Base-by-base conservation (phyloP, 2,888 invertebrate species). In the Petrolisthes cinctipes region DNA sequence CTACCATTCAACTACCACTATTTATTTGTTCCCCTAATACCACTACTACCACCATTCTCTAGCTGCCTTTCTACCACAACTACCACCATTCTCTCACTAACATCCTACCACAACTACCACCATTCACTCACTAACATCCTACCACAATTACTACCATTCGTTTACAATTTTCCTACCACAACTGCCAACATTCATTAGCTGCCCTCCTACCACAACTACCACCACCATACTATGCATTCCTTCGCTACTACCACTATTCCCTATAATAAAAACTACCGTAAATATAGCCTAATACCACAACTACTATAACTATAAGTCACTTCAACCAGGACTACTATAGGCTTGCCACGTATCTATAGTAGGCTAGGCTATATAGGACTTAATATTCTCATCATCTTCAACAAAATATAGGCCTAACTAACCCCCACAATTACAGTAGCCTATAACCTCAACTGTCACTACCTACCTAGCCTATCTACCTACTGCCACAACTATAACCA, bases 61-160 rank as follows among this genome's bases (percentile, higher is more conserved):
- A 6, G 61, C 61, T 61, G 7, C 6, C 14, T 9, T 61, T 6
- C 7, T 61, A 61, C 61, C 61, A 61, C 61, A 61, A 61, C 61
- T 61, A 61, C 61, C 61, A 61, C 14, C 61, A 61, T 61, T 61
- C n/a, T n/a, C n/a, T n/a, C n/a, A n/a, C n/a, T n/a, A n/a, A n/a
- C n/a, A n/a, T n/a, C n/a, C n/a, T n/a, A n/a, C n/a, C n/a, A 61
- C 61, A 61, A 61, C 61, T 61, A 61, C 61, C 61, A 61, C 61
- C 61, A 14, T 61, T 61, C 7, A n/a, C n/a, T n/a, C 14, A 61
- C 6, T 14, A 6, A 61, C 14, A 9, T 14, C 61, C 61, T 61
- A 61, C 61, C 61, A 61, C 61, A 61, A 61, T 14, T 61, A 61
- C 61, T 14, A 61, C 61, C 61, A 14, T 61, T 61, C 7, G n/a